Evolutionary conservation across 2,888 invertebrate genomes (phyloP), one percentile per base, ranked within the genome.

Genomic region (Anoncus sp.): DNA sequence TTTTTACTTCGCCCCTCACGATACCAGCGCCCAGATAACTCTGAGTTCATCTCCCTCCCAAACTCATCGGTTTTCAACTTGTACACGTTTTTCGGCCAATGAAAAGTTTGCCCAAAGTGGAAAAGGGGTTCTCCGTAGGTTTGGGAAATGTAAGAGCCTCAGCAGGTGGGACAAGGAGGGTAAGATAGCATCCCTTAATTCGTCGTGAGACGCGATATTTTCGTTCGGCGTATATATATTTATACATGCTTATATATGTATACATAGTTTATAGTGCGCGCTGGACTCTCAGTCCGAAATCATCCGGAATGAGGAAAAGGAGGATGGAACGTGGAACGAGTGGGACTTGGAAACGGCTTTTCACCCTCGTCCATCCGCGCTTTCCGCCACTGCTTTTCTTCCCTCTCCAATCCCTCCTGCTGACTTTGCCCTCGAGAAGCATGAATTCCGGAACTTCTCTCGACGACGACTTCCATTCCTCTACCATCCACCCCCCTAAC

Each of bases 401-500:
- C n/a, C 40, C 40, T 43, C 4, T 18, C 10, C 53, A 43, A 45
- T 35, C 60, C n/a, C n/a, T 40, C 22, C 60, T 43, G 35, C 63
- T 45, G 45, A 70, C 59, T 62, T 40, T 51, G 53, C 47, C 67
- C 62, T 20, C 69, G 43, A 63, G 59, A 69, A 62, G 53, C 71
- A 45, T 49, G 65, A 77, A 77, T 77, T 74, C 69, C 69, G 65
- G 45, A 74, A 77, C 69, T 73, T 69, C 51, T 57, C 38, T 47
- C 10, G 18, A 55, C 55, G 40, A 63, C 57, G 63, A 69, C 63
- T 59, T 69, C 43, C 57, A 77, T 77, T 51, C 40, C 63, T 73
- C 16, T 18, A 16, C 49, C 69, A 55, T 71, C 22, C 53, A 45
- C 12, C 53, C 40, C n/a, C 45, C 51, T 73, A 73, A 77, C 67